Evolutionary conservation across 2,797 vertebrate species (phyloP).

Genomic region (Cygnus olor): DNA sequence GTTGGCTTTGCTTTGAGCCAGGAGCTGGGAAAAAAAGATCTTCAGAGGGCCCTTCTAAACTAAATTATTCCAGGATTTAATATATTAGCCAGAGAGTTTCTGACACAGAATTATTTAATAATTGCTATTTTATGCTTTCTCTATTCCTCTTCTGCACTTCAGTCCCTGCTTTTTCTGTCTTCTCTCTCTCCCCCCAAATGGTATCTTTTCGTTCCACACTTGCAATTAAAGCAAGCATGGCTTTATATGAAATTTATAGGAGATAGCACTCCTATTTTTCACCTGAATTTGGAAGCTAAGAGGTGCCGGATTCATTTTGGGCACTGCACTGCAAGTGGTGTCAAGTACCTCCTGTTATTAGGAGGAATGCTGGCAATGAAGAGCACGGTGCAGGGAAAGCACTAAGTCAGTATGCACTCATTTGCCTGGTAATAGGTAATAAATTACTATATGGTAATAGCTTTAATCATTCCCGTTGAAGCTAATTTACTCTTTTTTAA

Average conservation of each 20-base stretch:
- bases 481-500: not conserved
- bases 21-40: not conserved
- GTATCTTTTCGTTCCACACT: not conserved
- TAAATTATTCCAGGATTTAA: not conserved
- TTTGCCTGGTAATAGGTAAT: not conserved
- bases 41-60: not conserved
- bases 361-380: not conserved
- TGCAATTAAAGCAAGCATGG: not conserved
- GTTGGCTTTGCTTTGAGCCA: slow-evolving; percentile 27
- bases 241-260: not conserved
- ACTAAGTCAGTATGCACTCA: not conserved
- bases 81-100: not conserved
- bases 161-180: not conserved
- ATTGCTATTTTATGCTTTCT: not conserved
- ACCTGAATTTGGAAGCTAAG: not conserved
- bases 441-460: not conserved
- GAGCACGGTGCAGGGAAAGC: not conserved
- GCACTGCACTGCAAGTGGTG: not conserved
- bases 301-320: not conserved
- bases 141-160: not conserved
- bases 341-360: not conserved
- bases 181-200: not conserved
- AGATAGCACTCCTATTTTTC: not conserved
- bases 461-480: slow-evolving; percentile 11
- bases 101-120: slow-evolving; percentile 2